These are phyloP conservation scores for Notamacropus eugenii DNA, from an alignment of 2,797 vertebrate species.

Conservation along the genomic window DNA sequence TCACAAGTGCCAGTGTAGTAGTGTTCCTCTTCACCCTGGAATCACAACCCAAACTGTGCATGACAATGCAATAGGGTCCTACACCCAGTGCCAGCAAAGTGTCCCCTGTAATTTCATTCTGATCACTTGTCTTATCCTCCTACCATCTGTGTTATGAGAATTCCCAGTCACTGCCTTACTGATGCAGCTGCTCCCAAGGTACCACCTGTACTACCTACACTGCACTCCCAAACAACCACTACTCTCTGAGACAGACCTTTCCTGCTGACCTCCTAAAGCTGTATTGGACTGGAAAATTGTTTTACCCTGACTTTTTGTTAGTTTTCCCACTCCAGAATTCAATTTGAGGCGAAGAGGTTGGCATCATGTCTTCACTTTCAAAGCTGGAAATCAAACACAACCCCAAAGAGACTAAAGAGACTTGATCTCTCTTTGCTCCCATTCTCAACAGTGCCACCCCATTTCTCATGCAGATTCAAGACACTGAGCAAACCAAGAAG, in stretches of 20 bases:
- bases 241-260: not conserved
- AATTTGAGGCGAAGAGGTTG: not conserved
- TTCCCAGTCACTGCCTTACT: not conserved
- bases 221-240: not conserved
- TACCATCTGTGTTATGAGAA: not conserved
- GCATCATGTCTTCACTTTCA: not conserved
- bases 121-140: not conserved
- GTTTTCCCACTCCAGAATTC: not conserved
- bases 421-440: not conserved
- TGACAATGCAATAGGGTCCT: not conserved
- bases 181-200: not conserved
- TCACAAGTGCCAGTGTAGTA: not conserved
- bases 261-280: not conserved
- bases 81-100: not conserved
- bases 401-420: not conserved
- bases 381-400: not conserved
- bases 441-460: not conserved
- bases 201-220: not conserved
- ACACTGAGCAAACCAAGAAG: not conserved
- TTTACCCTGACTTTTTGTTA: not conserved
- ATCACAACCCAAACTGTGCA: not conserved
- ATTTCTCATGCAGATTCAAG: not conserved
- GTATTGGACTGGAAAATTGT: not conserved
- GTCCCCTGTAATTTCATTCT: not conserved
- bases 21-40: not conserved